Evolutionary conservation across 30 jellyfish, hydroid and myxozoan species (phyloP), one percentile per base, ranked within the genome.

Genomic region (Rhopilema esculentum): DNA sequence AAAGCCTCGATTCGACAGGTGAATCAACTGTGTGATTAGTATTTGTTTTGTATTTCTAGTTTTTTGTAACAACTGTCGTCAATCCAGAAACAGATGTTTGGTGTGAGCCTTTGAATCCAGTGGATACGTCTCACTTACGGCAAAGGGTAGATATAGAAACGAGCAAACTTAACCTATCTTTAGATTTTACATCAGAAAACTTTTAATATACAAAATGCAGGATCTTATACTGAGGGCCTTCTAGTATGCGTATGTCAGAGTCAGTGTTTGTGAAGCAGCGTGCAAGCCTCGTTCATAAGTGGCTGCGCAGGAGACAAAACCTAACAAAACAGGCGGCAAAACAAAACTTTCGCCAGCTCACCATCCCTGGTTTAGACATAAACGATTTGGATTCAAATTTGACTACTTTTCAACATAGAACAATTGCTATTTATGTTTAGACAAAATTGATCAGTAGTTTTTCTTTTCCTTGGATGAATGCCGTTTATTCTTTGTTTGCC

Each of bases 71-170:
- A 15, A 75, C 98, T 8, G 68, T 94, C 27, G 61, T 85, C 18
- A 94, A 88, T 72, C 94, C 97, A 20, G 66, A 72, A 8, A 84
- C 68, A 79, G 76, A 89, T 76, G 40, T 88, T 27, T 72, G 82
- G 72, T 94, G 98, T 66, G 84, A 89, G 81, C 89, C 89, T 18
- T 48, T 87, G 20, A 84, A 71, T 49, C 88, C 87, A 48, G 29
- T 62, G 23, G 98, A 94, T 61, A 88, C 82, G 6, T 27, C 88
- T 53, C 91, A 88, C 12, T 18, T 79, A 12, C 91, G 95, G 32
- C 85, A 89, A 91, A 83, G 98, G 75, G 97, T 93, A 52, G 25
- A 85, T 31, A 31, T 0, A n/a, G 25, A 0, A 31, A 19, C 8
- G 1, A 49, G 18, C n/a, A 27, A n/a, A n/a, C n/a, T n/a, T n/a